A percentile compares a stretch with the other conserved stretches of the same genome.
Evolutionary conservation across 2,113 vertebrate species (phyloP).

Genomic region (Gymnogyps californianus): DNA sequence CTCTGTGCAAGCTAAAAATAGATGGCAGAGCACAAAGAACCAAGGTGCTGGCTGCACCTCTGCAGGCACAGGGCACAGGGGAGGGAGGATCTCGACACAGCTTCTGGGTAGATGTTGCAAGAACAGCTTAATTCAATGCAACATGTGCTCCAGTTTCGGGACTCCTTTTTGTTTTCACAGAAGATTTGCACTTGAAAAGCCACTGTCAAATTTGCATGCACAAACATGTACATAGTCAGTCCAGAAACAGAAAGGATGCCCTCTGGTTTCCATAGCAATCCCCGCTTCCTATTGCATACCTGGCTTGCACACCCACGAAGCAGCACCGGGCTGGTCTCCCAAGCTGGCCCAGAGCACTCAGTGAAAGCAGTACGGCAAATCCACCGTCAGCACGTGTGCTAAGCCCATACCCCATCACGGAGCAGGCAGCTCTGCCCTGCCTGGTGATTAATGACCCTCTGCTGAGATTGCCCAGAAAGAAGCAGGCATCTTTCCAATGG

Average conservation of each 20-base stretch:
- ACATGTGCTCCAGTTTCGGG: neutral
- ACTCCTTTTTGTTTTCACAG: neutral
- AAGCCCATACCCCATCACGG: fast-evolving
- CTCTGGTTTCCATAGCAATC: neutral
- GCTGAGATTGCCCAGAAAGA: neutral
- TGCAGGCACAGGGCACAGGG: neutral
- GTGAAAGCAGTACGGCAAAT: fast-evolving
- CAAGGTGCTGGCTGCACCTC: neutral
- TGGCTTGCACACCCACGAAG: neutral
- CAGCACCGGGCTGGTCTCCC: neutral
- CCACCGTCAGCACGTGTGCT: fast-evolving
- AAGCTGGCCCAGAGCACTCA: fast-evolving
- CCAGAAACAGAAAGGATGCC: neutral
- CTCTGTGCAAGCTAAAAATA: neutral
- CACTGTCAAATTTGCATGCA: slow-evolving; percentile 6
- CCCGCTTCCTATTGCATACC: neutral
- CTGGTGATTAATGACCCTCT: neutral
- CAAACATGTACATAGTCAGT: neutral
- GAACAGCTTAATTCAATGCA: neutral
- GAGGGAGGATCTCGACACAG: neutral
- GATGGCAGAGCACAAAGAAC: neutral
- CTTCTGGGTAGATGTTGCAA: neutral
- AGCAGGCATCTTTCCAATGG: neutral
- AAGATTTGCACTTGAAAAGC: slow-evolving; percentile 58
- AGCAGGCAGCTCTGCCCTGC: neutral